Evolutionary conservation across 2,797 vertebrate genomes (phyloP), one percentile per base, ranked within the genome.

Genomic region (Podarcis lilfordi): DNA sequence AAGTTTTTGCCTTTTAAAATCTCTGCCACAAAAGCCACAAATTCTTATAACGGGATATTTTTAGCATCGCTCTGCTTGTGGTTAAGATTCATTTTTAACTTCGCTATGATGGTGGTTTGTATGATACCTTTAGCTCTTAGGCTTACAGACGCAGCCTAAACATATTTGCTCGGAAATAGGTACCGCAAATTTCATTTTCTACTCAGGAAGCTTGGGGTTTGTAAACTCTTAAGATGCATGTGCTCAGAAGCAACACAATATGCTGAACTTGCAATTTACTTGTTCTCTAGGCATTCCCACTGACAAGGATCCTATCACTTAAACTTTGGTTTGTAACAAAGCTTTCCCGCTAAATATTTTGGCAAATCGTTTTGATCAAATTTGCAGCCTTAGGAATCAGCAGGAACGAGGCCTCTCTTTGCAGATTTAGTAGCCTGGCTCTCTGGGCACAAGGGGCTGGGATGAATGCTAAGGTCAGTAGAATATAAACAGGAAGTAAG

Each of bases 21-120:
- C 13, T n/a, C 61, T 79, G 45, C 84, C 75, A 68, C 43, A 68
- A 86, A 85, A 86, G 25, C 75, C 75, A 68, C 76, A 86, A 8
- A 79, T 40, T 37, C 40, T 43, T 50, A 7, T 29, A 78, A 1
- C 13, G 29, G 32, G 25, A 11, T 35, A 35, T 61, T 80, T 61
- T 80, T 80, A 17, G 11, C 69, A 59, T 0, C 13, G 15, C 29
- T 87, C 40, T n/a, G 15, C 10, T 74, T 78, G 3, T 17, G 50
- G 17, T 40, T 87, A 15, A 79, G 61, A 27, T 27, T 8, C 5
- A 10, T 45, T 19, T 35, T 59, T 50, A 23, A 86, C 29, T 82
- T 32, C n/a, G 10, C 64, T 29, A 13, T 45, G 68, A 29, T 84
- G 81, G 50, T 13, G 78, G 71, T 71, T 86, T 86, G 61, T 55